These are phyloP conservation scores for Gephyroberyx darwinii DNA, from an alignment of 2,797 vertebrate genomes.

Conservation along the genomic window DNA sequence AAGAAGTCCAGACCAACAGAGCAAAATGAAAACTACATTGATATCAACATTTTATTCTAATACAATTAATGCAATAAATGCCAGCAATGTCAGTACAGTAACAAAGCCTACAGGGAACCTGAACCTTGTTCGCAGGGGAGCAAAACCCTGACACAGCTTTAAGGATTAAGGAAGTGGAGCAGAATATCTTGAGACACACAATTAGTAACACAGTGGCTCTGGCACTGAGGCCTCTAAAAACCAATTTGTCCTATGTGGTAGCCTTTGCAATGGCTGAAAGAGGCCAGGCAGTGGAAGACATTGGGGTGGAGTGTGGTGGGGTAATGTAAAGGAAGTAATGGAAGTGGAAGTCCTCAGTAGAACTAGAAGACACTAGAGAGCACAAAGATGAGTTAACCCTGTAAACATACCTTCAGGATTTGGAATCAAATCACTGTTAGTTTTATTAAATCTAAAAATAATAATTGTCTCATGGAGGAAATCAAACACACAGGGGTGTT, in stretches of 20 bases:
- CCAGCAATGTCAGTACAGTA: neutral
- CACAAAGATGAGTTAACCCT: no score
- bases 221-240: conserved; percentile 44
- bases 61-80: conserved; percentile 32
- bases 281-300: conserved; percentile 2
- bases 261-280: conserved; percentile 31
- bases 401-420: no score
- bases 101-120: conserved; percentile 24
- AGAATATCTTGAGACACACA: conserved; percentile 62
- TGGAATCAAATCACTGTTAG: no score
- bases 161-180: conserved; percentile 69
- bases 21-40: conserved; percentile 13
- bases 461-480: no score
- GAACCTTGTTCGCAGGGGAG: conserved; percentile 42
- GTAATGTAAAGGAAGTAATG: neutral
- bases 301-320: neutral
- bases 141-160: conserved; percentile 65
- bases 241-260: conserved; percentile 47
- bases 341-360: conserved; percentile 1
- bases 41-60: conserved; percentile 40
- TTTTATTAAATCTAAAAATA: no score
- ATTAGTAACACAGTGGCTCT: conserved; percentile 54
- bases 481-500: no score
- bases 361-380: neutral
- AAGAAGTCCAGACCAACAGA: conserved; percentile 8